phyloP scores from a whole-genome alignment of 2,113 vertebrate genomes.

The Festucalex cinctus region DNA sequence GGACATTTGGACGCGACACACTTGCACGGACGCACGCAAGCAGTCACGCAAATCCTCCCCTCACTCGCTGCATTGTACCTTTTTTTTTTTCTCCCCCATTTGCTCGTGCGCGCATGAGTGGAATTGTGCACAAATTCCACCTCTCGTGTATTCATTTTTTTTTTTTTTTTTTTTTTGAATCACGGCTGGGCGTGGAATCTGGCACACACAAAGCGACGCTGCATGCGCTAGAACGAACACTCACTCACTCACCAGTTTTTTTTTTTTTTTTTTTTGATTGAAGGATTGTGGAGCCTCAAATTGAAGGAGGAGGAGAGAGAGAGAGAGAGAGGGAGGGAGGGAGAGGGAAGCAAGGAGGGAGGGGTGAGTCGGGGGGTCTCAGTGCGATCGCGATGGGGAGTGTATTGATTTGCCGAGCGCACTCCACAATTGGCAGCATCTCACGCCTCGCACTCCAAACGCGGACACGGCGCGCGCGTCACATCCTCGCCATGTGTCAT shows the following conservation, averaged over 20 bases:
- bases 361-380: slow-evolving; percentile 49
- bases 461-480: slow-evolving; percentile 69
- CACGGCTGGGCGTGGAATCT: slow-evolving; percentile 21
- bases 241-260: slow-evolving; percentile 21
- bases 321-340: slow-evolving; percentile 1
- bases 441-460: slow-evolving; percentile 24
- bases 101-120: background rate
- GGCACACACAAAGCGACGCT: slow-evolving; percentile 42
- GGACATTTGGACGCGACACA: slow-evolving; percentile 37
- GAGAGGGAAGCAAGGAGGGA: background rate
- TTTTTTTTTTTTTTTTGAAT: background rate
- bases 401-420: slow-evolving; percentile 67
- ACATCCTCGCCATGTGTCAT: slow-evolving; percentile 65
- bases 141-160: slow-evolving; percentile 4
- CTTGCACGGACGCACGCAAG: slow-evolving; percentile 24
- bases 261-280: slow-evolving; percentile 20
- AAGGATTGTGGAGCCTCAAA: slow-evolving; percentile 32
- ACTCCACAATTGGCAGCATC: slow-evolving; percentile 71
- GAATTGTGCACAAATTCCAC: slow-evolving; percentile 21
- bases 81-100: background rate
- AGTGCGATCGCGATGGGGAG: slow-evolving; percentile 63
- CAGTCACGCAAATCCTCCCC: slow-evolving; percentile 24
- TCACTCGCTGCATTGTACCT: background rate
- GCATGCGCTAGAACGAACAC: slow-evolving; percentile 34
- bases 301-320: slow-evolving; percentile 18